Percentiles rank a stretch among this genome's conserved stretches.
phyloP scores from a whole-genome alignment of 2,888 invertebrate species.

The Aphidoletes aphidimyza region DNA sequence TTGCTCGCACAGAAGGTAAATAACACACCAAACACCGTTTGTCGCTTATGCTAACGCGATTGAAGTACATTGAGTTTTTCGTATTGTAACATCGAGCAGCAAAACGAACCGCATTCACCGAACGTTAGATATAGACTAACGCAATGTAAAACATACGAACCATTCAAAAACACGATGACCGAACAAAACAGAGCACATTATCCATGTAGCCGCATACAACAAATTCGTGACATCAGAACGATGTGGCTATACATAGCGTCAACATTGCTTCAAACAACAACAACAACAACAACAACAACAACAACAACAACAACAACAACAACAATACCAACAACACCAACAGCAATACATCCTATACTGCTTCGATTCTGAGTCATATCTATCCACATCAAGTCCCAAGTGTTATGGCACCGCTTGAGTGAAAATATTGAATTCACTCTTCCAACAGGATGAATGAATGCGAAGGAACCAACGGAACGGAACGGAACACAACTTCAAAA shows the following conservation, averaged over 20 bases:
- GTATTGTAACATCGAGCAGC: neutral
- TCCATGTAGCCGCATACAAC: slow-evolving; percentile 41
- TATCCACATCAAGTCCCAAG: too few relatives aligned
- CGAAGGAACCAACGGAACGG: too few relatives aligned
- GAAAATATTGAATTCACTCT: neutral
- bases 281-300: too few relatives aligned
- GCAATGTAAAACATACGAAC: slow-evolving; percentile 42
- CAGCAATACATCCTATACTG: too few relatives aligned
- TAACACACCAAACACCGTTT: neutral
- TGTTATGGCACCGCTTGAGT: neutral
- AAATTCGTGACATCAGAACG: slow-evolving; percentile 17
- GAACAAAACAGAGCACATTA: neutral
- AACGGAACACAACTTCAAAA: neutral
- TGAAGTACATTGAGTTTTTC: neutral
- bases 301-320: too few relatives aligned
- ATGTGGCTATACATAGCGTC: neutral
- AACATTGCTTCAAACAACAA: too few relatives aligned
- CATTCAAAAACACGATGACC: slow-evolving; percentile 21
- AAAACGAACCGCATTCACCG: slow-evolving; percentile 20
- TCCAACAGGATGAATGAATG: neutral
- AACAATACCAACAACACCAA: too few relatives aligned
- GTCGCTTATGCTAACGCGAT: neutral
- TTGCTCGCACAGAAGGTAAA: neutral
- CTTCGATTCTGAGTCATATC: too few relatives aligned
- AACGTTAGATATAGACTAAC: slow-evolving; percentile 38